Conservation (phyloP, 1,140 invertebrate genomes). For the Atopsyche davidsoni region DNA sequence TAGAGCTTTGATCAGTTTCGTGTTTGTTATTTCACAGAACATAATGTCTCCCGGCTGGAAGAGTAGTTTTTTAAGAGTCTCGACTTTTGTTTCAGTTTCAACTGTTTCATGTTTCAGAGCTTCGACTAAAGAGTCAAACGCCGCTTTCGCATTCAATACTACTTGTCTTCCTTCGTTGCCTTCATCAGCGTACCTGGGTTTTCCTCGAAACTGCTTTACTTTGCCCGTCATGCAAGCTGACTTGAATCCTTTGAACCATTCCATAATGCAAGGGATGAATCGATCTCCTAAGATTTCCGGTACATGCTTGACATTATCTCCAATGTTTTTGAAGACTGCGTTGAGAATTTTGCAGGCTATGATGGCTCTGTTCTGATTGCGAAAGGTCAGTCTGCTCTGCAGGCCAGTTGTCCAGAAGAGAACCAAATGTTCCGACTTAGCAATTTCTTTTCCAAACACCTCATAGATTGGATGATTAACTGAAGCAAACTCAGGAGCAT, state of each 20-base stretch:
- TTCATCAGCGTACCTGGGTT: conserved; percentile 25
- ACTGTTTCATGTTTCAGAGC: conserved; percentile 45
- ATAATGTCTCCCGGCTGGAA: conserved; percentile 61
- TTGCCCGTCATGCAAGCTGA: conserved; percentile 42
- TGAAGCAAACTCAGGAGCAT: conserved; percentile 51
- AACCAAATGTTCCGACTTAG: conserved; percentile 41
- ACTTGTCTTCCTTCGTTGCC: conserved; percentile 48
- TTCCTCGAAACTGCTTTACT: conserved; percentile 34
- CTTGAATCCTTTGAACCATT: conserved; percentile 48
- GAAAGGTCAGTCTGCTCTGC: conserved; percentile 51
- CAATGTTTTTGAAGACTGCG: conserved; percentile 45
- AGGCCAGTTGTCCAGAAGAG: conserved; percentile 51
- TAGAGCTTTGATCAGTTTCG: conserved; percentile 54
- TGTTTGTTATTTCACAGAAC: conserved; percentile 63
- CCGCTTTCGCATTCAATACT: conserved; percentile 49
- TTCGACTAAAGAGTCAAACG: conserved; percentile 49
- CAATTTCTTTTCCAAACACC: conserved; percentile 48
- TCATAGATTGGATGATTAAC: conserved; percentile 57
- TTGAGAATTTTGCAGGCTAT: conserved; percentile 49
- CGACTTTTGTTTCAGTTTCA: conserved; percentile 48
- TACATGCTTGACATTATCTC: conserved; percentile 43
- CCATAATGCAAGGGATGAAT: conserved; percentile 52
- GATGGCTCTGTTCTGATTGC: conserved; percentile 54
- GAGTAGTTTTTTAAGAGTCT: conserved; percentile 56
- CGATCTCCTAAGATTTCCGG: conserved; percentile 49